phyloP scores from a whole-genome alignment of 2,888 invertebrate genomes.

The Poecilobothrus nobilitatus region DNA sequence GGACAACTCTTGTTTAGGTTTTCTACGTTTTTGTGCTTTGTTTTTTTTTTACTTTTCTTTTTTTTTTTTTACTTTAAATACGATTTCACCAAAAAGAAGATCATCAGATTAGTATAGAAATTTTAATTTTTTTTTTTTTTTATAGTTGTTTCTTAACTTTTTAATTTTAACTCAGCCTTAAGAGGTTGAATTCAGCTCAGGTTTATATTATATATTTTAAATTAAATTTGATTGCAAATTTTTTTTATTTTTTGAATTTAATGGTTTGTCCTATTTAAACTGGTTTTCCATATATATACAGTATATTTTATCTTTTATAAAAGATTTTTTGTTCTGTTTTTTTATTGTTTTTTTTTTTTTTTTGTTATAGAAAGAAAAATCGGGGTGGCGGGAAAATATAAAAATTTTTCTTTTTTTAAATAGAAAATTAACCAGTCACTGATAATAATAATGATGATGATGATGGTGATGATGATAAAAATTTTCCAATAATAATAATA shows the following conservation, averaged over 20 bases:
- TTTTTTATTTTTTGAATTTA: background rate
- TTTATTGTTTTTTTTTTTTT: background rate
- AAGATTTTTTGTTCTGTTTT: background rate
- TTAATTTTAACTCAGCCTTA: background rate
- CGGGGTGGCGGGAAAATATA: no score
- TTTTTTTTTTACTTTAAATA: background rate
- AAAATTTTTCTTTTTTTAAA: no score
- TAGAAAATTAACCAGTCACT: no score
- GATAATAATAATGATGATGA: no score
- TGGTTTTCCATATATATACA: background rate
- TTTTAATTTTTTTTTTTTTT: background rate
- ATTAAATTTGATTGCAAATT: no score
- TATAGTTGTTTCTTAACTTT: no score
- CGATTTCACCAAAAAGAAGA: conserved; percentile 3
- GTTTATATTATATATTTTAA: background rate
- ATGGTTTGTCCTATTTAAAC: background rate
- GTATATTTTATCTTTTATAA: background rate
- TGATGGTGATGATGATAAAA: no score
- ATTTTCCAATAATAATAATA: no score
- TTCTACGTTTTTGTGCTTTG: background rate
- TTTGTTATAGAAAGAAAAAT: no score
- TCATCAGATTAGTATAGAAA: background rate
- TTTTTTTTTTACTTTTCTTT: background rate
- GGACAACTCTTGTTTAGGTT: background rate
- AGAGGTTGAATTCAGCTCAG: no score